A percentile compares a stretch with the other conserved stretches of the same genome.
Evolutionary conservation across 2,888 invertebrate species (phyloP).

Genomic region (Drosophila cracens): DNA sequence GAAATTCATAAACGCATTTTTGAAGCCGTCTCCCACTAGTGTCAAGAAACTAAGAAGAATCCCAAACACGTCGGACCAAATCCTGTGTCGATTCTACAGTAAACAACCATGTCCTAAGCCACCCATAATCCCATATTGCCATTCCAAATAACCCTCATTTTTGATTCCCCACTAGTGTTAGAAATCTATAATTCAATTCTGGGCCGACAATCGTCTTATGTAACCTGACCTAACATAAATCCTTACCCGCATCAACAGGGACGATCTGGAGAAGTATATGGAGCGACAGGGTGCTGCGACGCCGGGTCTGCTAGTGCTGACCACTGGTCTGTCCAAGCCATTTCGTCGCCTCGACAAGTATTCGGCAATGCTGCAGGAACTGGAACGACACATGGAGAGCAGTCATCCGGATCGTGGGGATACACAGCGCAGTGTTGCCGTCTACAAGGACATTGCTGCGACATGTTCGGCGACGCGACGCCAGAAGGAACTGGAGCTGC

Average conservation of each 20-base stretch:
- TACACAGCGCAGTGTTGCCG: slow-evolving; percentile 96
- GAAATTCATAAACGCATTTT: too few relatives aligned
- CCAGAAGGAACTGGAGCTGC: slow-evolving; percentile 97
- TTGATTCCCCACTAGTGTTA: too few relatives aligned
- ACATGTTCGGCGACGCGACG: slow-evolving; percentile 94
- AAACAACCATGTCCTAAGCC: too few relatives aligned
- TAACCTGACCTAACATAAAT: background rate
- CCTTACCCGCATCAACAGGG: slow-evolving; percentile 85
- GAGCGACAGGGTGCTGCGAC: slow-evolving; percentile 93
- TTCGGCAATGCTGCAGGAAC: slow-evolving; percentile 96
- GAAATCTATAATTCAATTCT: too few relatives aligned
- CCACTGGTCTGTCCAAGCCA: slow-evolving; percentile 97
- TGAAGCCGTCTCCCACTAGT: too few relatives aligned
- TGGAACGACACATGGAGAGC: slow-evolving; percentile 97
- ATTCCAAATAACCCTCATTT: too few relatives aligned
- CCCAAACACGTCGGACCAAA: too few relatives aligned
- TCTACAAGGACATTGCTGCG: slow-evolving; percentile 97
- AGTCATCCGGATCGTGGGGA: slow-evolving; percentile 98
- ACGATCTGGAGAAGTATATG: slow-evolving; percentile 94
- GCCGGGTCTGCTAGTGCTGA: slow-evolving; percentile 94
- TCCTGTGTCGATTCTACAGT: too few relatives aligned
- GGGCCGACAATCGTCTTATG: background rate
- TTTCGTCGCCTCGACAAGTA: slow-evolving; percentile 98
- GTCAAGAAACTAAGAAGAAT: too few relatives aligned
- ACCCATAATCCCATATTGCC: too few relatives aligned